Evolutionary conservation across 1,140 invertebrate species (phyloP).

Genomic region (Zaprionus tsacasi): DNA sequence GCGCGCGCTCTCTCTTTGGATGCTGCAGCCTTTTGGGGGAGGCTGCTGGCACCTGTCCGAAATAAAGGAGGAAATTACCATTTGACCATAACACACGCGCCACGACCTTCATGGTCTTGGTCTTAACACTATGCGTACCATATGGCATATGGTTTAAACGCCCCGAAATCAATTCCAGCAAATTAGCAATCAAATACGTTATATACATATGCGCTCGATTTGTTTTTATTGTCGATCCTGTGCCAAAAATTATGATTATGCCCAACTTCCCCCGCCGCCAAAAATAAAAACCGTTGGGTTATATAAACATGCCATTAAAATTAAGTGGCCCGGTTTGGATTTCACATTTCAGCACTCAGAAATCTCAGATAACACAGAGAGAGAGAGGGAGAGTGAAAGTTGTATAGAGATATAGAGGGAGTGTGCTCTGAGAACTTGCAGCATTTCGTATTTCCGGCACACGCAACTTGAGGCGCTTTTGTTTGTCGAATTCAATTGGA

Average conservation of each 20-base stretch:
- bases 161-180: conserved; percentile 33
- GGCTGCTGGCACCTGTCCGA: conserved; percentile 31
- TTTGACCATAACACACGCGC: conserved; percentile 42
- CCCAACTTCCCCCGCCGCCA: neutral
- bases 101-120: conserved; percentile 18
- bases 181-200: conserved; percentile 25
- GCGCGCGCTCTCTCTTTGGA: conserved; percentile 25
- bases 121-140: neutral
- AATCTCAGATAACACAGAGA: neutral
- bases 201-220: conserved; percentile 32
- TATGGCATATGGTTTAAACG: neutral
- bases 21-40: conserved; percentile 13
- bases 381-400: neutral
- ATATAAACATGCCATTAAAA: conserved; percentile 79
- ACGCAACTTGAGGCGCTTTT: conserved; percentile 30
- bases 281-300: conserved; percentile 31
- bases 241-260: conserved; percentile 54
- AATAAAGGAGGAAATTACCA: conserved; percentile 43
- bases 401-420: too few species aligned
- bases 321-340: conserved; percentile 66
- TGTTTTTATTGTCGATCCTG: conserved; percentile 54
- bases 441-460: conserved; percentile 6
- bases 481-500: conserved; percentile 50
- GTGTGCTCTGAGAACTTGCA: neutral
- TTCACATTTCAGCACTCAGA: conserved; percentile 32